Percentiles rank a stretch among this genome's conserved stretches.
Conservation (phyloP, 2,113 vertebrate species). For the Ochotona curzoniae region DNA sequence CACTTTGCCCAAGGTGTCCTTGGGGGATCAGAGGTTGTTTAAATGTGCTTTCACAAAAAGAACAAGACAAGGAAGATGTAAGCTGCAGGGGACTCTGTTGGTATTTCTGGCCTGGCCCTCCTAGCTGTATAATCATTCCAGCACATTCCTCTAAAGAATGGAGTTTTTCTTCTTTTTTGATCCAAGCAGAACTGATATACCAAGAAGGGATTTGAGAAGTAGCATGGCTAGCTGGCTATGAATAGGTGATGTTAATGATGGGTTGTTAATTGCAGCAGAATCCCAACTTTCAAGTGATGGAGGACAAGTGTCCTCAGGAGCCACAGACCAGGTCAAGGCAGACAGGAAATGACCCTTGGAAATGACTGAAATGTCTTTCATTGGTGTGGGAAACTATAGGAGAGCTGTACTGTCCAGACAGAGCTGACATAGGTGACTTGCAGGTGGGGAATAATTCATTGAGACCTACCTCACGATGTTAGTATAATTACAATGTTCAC, state of each 20-base stretch:
- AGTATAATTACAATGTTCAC: not conserved
- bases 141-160: no score
- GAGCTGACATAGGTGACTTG: not conserved
- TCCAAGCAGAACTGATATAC: not conserved
- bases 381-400: not conserved
- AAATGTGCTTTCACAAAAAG: not conserved
- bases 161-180: not conserved
- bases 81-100: not conserved
- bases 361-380: not conserved
- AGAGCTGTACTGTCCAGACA: not conserved
- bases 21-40: not conserved
- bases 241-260: not conserved
- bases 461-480: not conserved
- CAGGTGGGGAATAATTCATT: not conserved
- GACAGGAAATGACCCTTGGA: not conserved
- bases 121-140: not conserved
- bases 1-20: not conserved
- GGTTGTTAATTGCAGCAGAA: no score
- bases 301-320: not conserved
- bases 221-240: not conserved
- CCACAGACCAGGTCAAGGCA: rapidly evolving
- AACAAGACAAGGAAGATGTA: not conserved
- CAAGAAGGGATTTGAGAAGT: not conserved
- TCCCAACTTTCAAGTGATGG: not conserved
- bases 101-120: not conserved